Conservation (phyloP, 2,888 invertebrate genomes). For the Nasonia oneida region DNA sequence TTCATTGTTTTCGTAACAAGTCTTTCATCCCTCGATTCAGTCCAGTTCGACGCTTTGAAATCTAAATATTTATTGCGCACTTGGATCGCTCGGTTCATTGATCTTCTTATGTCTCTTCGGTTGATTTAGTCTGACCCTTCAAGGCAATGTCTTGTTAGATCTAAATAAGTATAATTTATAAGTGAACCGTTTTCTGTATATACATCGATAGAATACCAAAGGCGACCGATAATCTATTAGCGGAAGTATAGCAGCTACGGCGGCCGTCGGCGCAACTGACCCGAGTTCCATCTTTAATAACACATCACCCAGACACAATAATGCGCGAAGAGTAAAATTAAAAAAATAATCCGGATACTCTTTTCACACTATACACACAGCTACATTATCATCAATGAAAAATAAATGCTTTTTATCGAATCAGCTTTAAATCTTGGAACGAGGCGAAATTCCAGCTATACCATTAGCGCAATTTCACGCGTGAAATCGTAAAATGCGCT, state of each 20-base stretch:
- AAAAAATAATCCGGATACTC: neutral
- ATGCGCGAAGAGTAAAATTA: neutral
- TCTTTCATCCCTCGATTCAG: constrained; percentile 22
- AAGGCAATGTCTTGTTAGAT: neutral
- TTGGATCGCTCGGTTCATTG: constrained; percentile 15
- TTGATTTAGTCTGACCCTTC: neutral
- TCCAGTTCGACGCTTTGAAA: constrained; percentile 20
- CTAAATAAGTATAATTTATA: no score
- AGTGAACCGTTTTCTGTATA: no score
- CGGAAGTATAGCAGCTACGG: neutral
- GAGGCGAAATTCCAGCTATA: neutral
- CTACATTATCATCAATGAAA: no score
- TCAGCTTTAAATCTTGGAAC: no score
- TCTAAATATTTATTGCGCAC: constrained; percentile 49
- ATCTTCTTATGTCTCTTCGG: constrained; percentile 6
- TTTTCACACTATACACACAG: no score
- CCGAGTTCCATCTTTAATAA: neutral
- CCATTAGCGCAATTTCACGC: neutral
- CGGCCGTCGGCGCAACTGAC: neutral
- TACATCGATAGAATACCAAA: neutral
- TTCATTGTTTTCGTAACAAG: constrained; percentile 35
- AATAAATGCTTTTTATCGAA: no score
- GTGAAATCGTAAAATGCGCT: neutral
- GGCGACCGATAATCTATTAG: neutral
- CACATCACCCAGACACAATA: neutral